phyloP scores from a whole-genome alignment of 2,797 vertebrate species.

The Eptatretus atami region DNA sequence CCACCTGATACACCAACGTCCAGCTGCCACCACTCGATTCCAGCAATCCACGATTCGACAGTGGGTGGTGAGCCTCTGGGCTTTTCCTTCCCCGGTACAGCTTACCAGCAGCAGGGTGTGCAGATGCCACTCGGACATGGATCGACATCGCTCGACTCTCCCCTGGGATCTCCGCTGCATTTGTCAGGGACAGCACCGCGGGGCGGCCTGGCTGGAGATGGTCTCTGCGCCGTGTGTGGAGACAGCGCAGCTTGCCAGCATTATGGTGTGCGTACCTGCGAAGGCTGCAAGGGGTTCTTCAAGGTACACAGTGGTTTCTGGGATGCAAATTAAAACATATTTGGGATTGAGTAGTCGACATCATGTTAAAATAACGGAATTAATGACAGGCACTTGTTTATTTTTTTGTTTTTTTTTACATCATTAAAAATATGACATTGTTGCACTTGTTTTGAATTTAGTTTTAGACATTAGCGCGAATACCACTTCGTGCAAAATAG shows the following conservation, averaged over 20 bases:
- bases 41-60: neutral
- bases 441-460: too few relatives aligned
- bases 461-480: too few relatives aligned
- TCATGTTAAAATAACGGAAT: too few relatives aligned
- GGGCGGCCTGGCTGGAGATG: conserved; percentile 16
- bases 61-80: neutral
- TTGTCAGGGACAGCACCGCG: neutral
- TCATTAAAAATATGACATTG: too few relatives aligned
- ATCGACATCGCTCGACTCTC: too few relatives aligned
- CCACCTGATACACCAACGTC: neutral
- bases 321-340: too few relatives aligned
- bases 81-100: neutral
- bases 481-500: too few relatives aligned
- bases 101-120: too few relatives aligned
- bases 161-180: too few relatives aligned
- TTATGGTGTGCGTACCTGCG: conserved; percentile 66
- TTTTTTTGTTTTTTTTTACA: too few relatives aligned
- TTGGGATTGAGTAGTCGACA: too few relatives aligned
- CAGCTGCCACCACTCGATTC: neutral
- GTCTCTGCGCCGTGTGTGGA: conserved; percentile 65
- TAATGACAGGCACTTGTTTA: too few relatives aligned
- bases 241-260: conserved; percentile 89
- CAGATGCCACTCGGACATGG: neutral
- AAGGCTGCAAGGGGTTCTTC: conserved; percentile 58
- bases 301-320: conserved; percentile 21